These are phyloP conservation scores for Morelia viridis DNA, from an alignment of 2,797 vertebrate species.

Conservation along the genomic window DNA sequence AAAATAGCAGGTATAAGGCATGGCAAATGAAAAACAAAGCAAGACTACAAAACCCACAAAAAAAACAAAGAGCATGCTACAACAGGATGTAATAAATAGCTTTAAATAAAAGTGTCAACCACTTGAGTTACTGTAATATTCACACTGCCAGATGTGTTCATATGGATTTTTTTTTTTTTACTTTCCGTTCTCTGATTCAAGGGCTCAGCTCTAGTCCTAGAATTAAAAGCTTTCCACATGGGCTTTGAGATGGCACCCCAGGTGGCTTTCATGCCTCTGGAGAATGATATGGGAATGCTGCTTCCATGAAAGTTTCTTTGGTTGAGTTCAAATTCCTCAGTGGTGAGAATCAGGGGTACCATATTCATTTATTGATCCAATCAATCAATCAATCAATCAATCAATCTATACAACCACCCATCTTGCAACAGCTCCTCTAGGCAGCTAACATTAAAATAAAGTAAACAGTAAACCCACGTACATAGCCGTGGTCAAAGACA, in stretches of 20 bases:
- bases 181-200: neutral
- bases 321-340: neutral
- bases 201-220: neutral
- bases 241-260: neutral
- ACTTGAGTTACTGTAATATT: conserved; percentile 38
- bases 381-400: neutral
- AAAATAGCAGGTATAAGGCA: conserved; percentile 14
- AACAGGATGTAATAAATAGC: conserved; percentile 57
- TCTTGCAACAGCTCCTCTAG: no score
- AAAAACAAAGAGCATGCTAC: conserved; percentile 32
- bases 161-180: neutral
- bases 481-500: no score
- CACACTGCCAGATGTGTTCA: conserved; percentile 35
- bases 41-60: neutral
- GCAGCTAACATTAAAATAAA: no score
- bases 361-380: neutral
- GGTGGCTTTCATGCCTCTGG: neutral
- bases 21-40: conserved; percentile 55
- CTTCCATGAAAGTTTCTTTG: neutral
- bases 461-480: no score
- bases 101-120: conserved; percentile 46
- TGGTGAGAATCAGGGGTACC: neutral
- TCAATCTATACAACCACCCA: no score
- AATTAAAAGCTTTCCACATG: neutral
- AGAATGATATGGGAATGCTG: neutral